phyloP scores from a whole-genome alignment of 2,888 invertebrate species.

The Augochlorella aurata region DNA sequence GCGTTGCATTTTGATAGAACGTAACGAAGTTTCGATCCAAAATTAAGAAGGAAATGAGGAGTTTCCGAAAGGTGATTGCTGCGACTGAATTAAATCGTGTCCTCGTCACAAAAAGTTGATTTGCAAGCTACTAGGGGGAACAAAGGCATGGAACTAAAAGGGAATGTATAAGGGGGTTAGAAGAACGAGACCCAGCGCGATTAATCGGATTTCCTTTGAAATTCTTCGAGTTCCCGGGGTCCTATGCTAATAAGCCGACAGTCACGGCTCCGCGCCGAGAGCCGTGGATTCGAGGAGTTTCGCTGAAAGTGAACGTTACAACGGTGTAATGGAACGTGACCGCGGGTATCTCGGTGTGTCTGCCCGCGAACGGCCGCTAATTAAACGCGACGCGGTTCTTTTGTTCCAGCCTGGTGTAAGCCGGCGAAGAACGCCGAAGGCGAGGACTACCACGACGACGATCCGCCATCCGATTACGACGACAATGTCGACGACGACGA shows the following conservation, averaged over 20 bases:
- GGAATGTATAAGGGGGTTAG: not conserved
- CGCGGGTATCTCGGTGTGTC: not conserved
- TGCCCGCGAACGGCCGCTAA: constrained; percentile 24
- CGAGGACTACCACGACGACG: constrained; percentile 54
- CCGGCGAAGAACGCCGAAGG: constrained; percentile 60
- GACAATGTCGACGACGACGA: constrained; percentile 44
- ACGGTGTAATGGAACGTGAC: constrained; percentile 17
- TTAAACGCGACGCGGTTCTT: constrained; percentile 17
- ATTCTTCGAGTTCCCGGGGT: constrained; percentile 10
- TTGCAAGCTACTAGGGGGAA: no score
- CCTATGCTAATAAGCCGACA: constrained; percentile 11
- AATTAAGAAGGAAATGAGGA: no score
- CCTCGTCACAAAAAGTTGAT: no score
- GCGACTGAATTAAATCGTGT: no score
- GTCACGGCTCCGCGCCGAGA: not conserved
- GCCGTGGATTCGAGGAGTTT: not conserved
- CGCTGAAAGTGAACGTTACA: not conserved
- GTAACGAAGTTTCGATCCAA: no score
- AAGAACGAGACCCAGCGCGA: not conserved
- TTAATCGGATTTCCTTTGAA: not conserved
- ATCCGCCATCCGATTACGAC: constrained; percentile 56
- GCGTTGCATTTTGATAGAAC: no score
- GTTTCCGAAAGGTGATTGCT: no score
- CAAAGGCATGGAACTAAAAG: not conserved
- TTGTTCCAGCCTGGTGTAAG: constrained; percentile 67